phyloP scores from a whole-genome alignment of 2,888 invertebrate species.

The Ommatoiulus sabulosus region DNA sequence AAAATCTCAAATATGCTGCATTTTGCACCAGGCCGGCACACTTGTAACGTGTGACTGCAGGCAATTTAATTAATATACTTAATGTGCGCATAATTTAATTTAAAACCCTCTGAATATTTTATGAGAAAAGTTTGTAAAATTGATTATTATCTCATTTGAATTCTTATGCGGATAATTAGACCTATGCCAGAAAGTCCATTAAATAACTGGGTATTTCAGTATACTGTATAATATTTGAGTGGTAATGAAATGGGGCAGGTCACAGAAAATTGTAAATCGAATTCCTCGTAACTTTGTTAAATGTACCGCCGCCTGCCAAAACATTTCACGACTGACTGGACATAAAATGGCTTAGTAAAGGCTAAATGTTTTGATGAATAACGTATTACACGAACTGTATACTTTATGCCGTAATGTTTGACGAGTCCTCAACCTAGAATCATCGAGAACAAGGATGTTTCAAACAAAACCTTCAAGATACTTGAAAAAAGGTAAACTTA shows the following conservation, averaged over 20 bases:
- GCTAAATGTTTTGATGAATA: not conserved
- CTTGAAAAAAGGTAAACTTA: too few relatives aligned
- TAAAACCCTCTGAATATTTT: not conserved
- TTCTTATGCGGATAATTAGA: too few relatives aligned
- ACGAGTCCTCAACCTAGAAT: too few relatives aligned
- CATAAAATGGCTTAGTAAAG: too few relatives aligned
- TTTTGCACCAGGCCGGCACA: not conserved
- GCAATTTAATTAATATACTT: conserved; percentile 21
- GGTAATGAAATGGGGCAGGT: too few relatives aligned
- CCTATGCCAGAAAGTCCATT: not conserved
- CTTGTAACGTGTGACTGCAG: not conserved
- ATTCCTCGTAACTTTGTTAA: not conserved
- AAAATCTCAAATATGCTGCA: not conserved
- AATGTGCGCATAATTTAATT: not conserved
- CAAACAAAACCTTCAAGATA: too few relatives aligned
- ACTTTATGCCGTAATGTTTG: too few relatives aligned
- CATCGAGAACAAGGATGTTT: too few relatives aligned
- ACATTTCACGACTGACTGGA: not conserved
- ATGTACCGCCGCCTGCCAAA: not conserved
- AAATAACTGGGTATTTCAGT: too few relatives aligned
- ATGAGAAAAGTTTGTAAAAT: not conserved
- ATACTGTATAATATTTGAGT: too few relatives aligned
- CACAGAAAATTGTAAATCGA: not conserved
- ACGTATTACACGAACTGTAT: too few relatives aligned
- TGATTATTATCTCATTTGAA: not conserved